Percentiles rank a stretch among this genome's conserved stretches.
Evolutionary conservation across 1,140 invertebrate genomes (phyloP).

Genomic region (Cyclargus thomasi): DNA sequence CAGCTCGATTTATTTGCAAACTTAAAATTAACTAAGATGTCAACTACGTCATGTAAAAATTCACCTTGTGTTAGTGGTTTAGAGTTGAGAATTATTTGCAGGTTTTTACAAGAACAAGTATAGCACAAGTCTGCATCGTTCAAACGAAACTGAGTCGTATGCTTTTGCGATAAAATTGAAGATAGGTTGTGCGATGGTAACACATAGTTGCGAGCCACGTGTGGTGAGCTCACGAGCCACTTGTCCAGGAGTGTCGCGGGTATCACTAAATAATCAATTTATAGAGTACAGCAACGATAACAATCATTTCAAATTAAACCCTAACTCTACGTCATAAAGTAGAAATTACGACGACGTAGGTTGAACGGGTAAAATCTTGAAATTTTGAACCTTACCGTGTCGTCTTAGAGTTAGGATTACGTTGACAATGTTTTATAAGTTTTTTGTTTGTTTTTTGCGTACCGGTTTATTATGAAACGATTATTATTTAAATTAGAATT

Average conservation of each 20-base stretch:
- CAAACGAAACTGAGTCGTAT: not conserved
- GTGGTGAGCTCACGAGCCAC: not conserved
- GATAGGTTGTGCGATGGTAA: not conserved
- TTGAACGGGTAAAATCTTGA: not conserved
- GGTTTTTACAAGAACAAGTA: conserved; percentile 12
- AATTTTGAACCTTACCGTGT: not conserved
- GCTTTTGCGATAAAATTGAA: not conserved
- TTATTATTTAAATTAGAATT: no score
- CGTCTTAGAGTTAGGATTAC: not conserved
- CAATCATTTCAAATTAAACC: not conserved
- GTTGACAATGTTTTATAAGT: not conserved
- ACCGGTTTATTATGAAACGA: not conserved
- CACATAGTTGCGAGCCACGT: conserved; percentile 18
- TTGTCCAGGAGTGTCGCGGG: conserved; percentile 22
- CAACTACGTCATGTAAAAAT: not conserved
- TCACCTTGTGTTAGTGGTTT: not conserved
- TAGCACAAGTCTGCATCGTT: not conserved
- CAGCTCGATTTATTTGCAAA: conserved; percentile 27
- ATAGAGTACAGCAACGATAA: conserved; percentile 15
- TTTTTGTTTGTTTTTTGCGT: not conserved
- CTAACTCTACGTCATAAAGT: not conserved
- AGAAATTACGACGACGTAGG: not conserved
- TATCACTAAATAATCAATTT: conserved; percentile 23
- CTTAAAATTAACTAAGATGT: conserved; percentile 7
- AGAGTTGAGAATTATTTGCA: conserved; percentile 11